Base-by-base conservation (phyloP, 2,888 invertebrate species). In the Clistopyga incitator region DNA sequence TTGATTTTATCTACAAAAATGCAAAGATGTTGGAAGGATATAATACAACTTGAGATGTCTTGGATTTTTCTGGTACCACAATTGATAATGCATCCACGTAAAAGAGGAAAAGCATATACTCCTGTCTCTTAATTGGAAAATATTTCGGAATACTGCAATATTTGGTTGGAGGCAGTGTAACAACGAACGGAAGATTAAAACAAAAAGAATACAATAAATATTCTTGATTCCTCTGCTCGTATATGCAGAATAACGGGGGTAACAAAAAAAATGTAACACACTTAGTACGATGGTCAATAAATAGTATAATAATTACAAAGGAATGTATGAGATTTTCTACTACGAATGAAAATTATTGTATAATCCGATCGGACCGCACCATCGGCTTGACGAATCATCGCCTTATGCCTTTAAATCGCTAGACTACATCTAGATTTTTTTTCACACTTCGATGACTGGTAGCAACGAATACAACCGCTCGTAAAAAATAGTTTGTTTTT, bases 91-190 rank as follows among this genome's bases (percentile, higher is more conserved):
- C 70, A 38, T 81, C 74, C 56, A 6, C n/a, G 6, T 18, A 13
- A 13, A 71, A 50, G 23, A 42, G 47, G 13, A 77, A 84, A 67
- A 75, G 56, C 78, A 80, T 78, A 81, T 81, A 78, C 72, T 81
- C 77, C 77, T 75, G 78, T 50, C 78, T 56, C 47, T 78, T 45
- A 47, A 64, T 50, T 25, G 70, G 75, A 50, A 78, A 74, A 74
- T 61, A 78, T 78, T 77, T 78, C 65, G 78, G 74, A 90, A 89
- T 90, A 88, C 89, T 89, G 88, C 85, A 72, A 84, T 74, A 84
- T 86, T 85, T 87, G 86, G 86, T 85, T 82, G 83, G 79, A 84
- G 89, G 89, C 90, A 89, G 90, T 90, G 89, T 86, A 86, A 87
- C 84, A 87, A 85, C 85, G 47, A 87, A 86, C 47, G 6, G 68